These are phyloP conservation scores for Eupithecia pulchellata DNA, from an alignment of 2,888 invertebrate genomes.

Conservation along the genomic window DNA sequence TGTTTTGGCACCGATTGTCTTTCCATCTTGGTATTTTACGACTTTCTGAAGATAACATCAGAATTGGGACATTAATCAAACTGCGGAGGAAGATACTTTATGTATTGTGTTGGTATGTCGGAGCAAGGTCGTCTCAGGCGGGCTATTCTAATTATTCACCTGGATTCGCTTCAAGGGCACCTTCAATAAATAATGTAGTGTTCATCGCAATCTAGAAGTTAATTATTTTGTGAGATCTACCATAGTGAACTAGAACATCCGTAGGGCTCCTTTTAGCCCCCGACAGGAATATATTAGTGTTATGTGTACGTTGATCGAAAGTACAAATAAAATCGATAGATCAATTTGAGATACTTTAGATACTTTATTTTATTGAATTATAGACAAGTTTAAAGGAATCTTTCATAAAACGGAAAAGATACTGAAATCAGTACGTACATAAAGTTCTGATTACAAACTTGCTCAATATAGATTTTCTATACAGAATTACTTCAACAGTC, in stretches of 20 bases:
- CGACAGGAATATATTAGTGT: background rate
- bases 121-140: slow-evolving; percentile 7
- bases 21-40: slow-evolving; percentile 19
- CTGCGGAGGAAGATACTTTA: slow-evolving; percentile 8
- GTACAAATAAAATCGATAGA: background rate
- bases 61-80: slow-evolving; percentile 26
- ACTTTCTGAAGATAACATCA: slow-evolving; percentile 20
- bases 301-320: background rate
- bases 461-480: too few relatives aligned
- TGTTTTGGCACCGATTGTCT: slow-evolving; percentile 17
- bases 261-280: background rate
- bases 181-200: background rate
- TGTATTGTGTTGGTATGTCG: background rate
- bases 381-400: too few relatives aligned
- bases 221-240: background rate
- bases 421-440: too few relatives aligned
- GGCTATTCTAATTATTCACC: slow-evolving; percentile 8
- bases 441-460: too few relatives aligned
- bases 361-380: too few relatives aligned
- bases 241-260: background rate
- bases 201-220: too few relatives aligned
- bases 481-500: too few relatives aligned
- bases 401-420: too few relatives aligned
- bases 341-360: too few relatives aligned
- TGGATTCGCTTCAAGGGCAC: background rate